Evolutionary conservation across 2,113 vertebrate species (phyloP).

Genomic region (Gambusia affinis): DNA sequence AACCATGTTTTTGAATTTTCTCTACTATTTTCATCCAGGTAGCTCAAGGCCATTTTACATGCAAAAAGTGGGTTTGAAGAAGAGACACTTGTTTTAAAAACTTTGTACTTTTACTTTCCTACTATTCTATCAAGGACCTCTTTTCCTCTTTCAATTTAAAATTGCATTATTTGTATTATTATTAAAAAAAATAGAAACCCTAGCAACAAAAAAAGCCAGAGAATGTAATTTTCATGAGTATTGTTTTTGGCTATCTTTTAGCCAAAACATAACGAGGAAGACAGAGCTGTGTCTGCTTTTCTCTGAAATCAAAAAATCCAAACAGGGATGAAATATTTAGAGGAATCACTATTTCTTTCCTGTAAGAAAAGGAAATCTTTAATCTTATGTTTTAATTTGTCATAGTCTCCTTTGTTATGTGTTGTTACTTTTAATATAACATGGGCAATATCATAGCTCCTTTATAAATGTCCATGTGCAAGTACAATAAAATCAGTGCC

Average conservation of each 20-base stretch:
- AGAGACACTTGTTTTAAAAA: constrained; percentile 33
- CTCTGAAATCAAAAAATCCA: constrained; percentile 23
- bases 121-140: constrained; percentile 2
- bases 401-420: neutral
- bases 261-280: constrained; percentile 36
- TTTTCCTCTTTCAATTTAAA: constrained; percentile 46
- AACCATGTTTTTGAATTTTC: constrained; percentile 25
- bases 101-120: neutral
- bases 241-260: constrained; percentile 44
- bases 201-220: constrained; percentile 7
- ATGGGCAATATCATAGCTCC: constrained; percentile 35
- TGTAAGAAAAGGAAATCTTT: neutral
- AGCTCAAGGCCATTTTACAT: constrained; percentile 29
- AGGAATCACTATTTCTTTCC: constrained; percentile 17
- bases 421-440: neutral
- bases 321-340: constrained; percentile 41
- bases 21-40: constrained; percentile 9
- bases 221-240: too few relatives aligned
- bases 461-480: too few relatives aligned
- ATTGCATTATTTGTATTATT: constrained; percentile 48
- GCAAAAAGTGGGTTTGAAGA: neutral
- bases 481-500: constrained; percentile 37
- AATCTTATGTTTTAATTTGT: constrained; percentile 13
- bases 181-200: constrained; percentile 34
- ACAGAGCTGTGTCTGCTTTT: constrained; percentile 29